A percentile compares a stretch with the other conserved stretches of the same genome.
Evolutionary conservation across 2,888 invertebrate species (phyloP).

Genomic region (Chloromyia formosa): DNA sequence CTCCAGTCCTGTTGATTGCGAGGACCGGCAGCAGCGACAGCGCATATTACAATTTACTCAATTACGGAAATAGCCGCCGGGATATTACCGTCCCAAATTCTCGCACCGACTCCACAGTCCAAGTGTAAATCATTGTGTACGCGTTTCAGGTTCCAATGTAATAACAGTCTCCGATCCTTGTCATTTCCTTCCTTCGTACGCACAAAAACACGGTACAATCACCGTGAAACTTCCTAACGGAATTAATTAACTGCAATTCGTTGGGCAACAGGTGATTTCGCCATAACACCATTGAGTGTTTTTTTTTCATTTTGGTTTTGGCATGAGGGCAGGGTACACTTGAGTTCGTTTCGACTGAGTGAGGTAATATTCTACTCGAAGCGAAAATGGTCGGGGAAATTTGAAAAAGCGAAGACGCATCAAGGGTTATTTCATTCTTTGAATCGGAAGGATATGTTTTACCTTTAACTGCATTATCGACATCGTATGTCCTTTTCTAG

Average conservation of each 20-base stretch:
- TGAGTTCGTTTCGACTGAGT: background rate
- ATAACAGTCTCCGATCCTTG: slow-evolving; percentile 34
- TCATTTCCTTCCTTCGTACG: slow-evolving; percentile 34
- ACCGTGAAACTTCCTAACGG: slow-evolving; percentile 29
- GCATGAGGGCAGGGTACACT: background rate
- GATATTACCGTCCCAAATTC: slow-evolving; percentile 38
- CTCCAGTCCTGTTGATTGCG: background rate
- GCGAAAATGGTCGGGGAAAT: background rate
- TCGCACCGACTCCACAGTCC: slow-evolving; percentile 8
- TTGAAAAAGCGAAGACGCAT: background rate
- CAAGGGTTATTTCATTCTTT: too few relatives aligned
- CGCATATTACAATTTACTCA: slow-evolving; percentile 35
- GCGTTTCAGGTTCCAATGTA: slow-evolving; percentile 27
- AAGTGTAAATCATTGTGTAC: slow-evolving; percentile 45
- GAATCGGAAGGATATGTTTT: too few relatives aligned
- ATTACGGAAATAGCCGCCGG: slow-evolving; percentile 43
- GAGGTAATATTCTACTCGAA: background rate
- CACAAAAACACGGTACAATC: background rate
- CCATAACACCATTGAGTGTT: background rate
- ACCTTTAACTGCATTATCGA: background rate
- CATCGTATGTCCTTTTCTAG: background rate
- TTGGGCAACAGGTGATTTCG: slow-evolving; percentile 31
- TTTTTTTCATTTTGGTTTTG: background rate
- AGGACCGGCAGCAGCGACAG: slow-evolving; percentile 3
- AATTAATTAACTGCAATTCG: slow-evolving; percentile 24